A percentile compares a stretch with the other conserved stretches of the same genome.
These are phyloP conservation scores for Smithornis capensis DNA, from an alignment of 2,113 vertebrate genomes.

Conservation along the genomic window DNA sequence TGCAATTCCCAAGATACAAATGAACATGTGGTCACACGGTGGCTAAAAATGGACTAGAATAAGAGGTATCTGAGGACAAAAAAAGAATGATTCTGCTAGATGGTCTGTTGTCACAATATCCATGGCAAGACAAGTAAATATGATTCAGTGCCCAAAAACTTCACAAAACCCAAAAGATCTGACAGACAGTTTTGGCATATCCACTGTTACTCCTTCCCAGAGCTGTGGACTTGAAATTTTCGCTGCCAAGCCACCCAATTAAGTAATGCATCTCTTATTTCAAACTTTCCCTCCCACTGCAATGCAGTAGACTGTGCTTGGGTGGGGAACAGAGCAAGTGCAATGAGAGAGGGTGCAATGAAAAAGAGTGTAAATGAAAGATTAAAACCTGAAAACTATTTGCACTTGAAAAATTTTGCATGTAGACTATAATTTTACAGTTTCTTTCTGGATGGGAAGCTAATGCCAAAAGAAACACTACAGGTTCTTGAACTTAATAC, in stretches of 20 bases:
- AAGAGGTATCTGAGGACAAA: neutral
- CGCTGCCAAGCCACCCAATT: neutral
- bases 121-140: neutral
- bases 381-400: neutral
- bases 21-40: neutral
- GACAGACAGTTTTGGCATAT: neutral
- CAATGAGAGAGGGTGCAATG: neutral
- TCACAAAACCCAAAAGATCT: neutral
- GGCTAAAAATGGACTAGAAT: neutral
- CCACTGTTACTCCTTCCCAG: neutral
- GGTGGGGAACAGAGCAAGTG: neutral
- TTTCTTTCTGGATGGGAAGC: neutral
- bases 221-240: neutral
- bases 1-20: neutral
- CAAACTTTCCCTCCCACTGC: neutral
- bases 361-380: neutral
- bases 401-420: neutral
- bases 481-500: neutral
- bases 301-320: neutral
- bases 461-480: neutral
- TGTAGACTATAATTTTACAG: neutral
- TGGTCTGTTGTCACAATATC: neutral
- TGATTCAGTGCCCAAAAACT: neutral
- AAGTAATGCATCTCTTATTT: neutral
- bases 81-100: neutral